Conservation (phyloP, 2,797 vertebrate species). For the Brachyalestes nurse region DNA sequence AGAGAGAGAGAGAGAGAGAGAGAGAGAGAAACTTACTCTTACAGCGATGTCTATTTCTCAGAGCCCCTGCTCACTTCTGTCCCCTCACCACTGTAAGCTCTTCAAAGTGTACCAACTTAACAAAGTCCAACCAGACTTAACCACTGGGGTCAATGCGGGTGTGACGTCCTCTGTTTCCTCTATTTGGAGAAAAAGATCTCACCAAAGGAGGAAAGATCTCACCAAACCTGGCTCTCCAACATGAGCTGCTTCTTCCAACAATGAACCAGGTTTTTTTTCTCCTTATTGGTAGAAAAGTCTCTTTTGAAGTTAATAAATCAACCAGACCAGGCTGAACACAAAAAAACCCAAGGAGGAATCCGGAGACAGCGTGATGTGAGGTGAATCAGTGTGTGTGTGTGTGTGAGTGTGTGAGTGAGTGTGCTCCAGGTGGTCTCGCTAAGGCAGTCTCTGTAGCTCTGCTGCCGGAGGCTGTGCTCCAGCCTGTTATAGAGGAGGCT, state of each 20-base stretch:
- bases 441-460: constrained; percentile 49
- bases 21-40: constrained; percentile 49
- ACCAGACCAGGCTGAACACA: constrained; percentile 7
- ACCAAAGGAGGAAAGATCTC: constrained; percentile 1
- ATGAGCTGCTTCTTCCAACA: constrained; percentile 8
- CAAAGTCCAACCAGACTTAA: constrained; percentile 34
- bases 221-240: constrained; percentile 34
- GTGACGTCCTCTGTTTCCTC: constrained; percentile 39
- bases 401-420: background rate
- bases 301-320: constrained; percentile 31
- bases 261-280: constrained; percentile 12
- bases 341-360: constrained; percentile 11
- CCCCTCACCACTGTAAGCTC: constrained; percentile 51
- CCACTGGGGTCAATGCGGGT: constrained; percentile 64
- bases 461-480: constrained; percentile 52
- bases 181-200: background rate
- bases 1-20: constrained; percentile 45
- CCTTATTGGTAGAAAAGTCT: constrained; percentile 31
- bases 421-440: constrained; percentile 55
- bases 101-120: constrained; percentile 63
- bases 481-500: constrained; percentile 60
- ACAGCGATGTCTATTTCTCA: constrained; percentile 42
- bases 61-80: constrained; percentile 45
- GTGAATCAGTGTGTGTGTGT: constrained; percentile 17
- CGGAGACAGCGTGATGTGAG: background rate